Percentiles rank a stretch among this genome's conserved stretches.
Evolutionary conservation across 1,140 invertebrate species (phyloP).

Genomic region (Drosophila kohkoa): DNA sequence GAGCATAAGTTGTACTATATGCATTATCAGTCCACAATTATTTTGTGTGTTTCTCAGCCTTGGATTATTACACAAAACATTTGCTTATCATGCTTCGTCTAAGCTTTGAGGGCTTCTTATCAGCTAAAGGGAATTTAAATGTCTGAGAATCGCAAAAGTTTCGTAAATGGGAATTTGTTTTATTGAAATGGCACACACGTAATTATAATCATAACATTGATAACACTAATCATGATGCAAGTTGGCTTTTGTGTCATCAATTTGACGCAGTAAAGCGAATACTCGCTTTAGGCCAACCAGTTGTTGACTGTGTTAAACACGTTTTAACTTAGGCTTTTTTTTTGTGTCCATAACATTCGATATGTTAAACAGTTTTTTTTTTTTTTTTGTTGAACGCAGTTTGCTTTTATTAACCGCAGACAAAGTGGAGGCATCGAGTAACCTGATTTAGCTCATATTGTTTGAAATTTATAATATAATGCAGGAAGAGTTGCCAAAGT

Average conservation of each 20-base stretch:
- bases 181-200: too few species aligned
- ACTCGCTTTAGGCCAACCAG: conserved; percentile 56
- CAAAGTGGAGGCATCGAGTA: conserved; percentile 10
- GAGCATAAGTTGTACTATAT: neutral
- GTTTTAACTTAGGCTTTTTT: conserved; percentile 29
- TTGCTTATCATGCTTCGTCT: too few species aligned
- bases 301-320: conserved; percentile 41
- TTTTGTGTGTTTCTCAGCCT: neutral
- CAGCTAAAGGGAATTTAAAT: neutral
- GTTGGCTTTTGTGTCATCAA: conserved; percentile 2
- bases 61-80: neutral
- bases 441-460: neutral
- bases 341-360: conserved; percentile 39
- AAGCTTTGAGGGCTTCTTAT: neutral
- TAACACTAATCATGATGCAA: neutral
- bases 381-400: neutral
- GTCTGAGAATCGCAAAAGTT: neutral
- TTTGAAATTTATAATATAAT: neutral
- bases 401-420: conserved; percentile 6
- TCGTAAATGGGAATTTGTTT: too few species aligned
- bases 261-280: neutral
- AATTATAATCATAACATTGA: too few species aligned
- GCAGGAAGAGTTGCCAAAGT: neutral
- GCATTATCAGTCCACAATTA: neutral
- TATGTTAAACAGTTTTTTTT: conserved; percentile 45